Base-by-base conservation (phyloP, 2,888 invertebrate species). In the Nomada lathburiana region DNA sequence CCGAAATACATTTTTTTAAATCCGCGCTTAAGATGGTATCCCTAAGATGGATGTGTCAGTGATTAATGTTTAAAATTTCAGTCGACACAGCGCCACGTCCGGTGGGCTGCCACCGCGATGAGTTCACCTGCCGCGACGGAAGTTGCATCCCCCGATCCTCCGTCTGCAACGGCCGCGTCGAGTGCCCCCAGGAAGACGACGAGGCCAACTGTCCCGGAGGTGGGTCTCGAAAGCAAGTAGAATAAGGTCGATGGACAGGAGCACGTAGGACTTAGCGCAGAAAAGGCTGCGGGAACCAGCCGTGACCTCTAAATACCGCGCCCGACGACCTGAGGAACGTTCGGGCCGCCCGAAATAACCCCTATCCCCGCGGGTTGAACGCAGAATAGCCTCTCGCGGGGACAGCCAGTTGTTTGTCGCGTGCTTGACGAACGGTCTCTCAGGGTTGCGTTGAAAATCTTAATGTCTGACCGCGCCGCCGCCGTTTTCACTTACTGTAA, bases 111-210 rank as follows among this genome's bases (percentile, higher is more conserved):
- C 86, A 87, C 47, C 83, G 84, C 9, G 90, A 93, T 82, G 93
- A 96, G 89, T 95, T 95, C 92, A 94, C 94, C 44, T 96, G 96
- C 92, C 91, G 93, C 84, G 94, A 94, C 85, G 94, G 95, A 57
- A 94, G 94, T 83, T 96, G 96, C 91, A 94, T 94, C 90, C 94
- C 94, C 88, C 83, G 77, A 5, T 79, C 84, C 9, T 91, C 91
- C 16, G 88, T 94, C 86, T 96, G 96, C 91, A 95, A 96, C 90
- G 94, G 94, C 47, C 92, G 90, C 18, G 77, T 86, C 42, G 96
- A 96, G 90, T 96, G 96, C 91, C 92, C 93, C 62, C 95, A 95
- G 90, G 95, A 94, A 74, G 94, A 94, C 62, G 96, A 96, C 92
- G 96, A 96, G 93, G 80, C 85, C 10, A 94, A 94, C 86, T 96